phyloP scores from a whole-genome alignment of 2,797 vertebrate genomes.

The Rhabdomys pumilio region DNA sequence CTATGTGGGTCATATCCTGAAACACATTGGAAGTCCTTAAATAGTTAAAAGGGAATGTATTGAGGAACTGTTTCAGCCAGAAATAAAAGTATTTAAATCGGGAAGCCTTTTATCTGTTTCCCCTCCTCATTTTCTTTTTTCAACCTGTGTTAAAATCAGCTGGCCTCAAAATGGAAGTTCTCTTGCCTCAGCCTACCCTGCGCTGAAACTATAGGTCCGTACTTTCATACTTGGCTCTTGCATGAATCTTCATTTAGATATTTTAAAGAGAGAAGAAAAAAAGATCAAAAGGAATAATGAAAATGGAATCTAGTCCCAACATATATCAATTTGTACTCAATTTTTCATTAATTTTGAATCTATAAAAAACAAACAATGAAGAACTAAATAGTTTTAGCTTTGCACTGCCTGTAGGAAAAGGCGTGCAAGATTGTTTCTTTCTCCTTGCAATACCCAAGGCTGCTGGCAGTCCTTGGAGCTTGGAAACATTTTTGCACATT shows the following conservation, averaged over 20 bases:
- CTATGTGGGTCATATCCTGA: not conserved
- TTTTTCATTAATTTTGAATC: conserved; percentile 38
- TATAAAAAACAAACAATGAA: not conserved
- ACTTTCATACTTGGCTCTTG: not conserved
- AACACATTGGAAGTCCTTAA: not conserved
- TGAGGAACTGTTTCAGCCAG: not conserved
- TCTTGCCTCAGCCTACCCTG: not conserved
- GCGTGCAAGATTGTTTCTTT: not conserved
- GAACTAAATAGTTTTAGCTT: not conserved
- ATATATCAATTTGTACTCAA: not conserved
- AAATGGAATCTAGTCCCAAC: not conserved
- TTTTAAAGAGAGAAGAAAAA: not conserved
- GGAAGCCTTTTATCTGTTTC: not conserved
- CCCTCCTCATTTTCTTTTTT: not conserved
- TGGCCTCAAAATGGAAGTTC: not conserved
- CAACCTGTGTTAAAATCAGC: not conserved
- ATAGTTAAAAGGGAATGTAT: not conserved
- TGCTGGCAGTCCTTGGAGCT: not conserved
- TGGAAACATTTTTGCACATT: conserved; percentile 39
- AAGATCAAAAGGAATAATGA: not conserved
- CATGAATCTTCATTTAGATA: not conserved
- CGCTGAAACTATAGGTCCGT: not conserved
- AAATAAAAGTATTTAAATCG: conserved; percentile 17
- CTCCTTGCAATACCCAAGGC: not conserved
- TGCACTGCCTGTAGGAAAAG: not conserved